A percentile compares a stretch with the other conserved stretches of the same genome.
Conservation (phyloP, 2,113 vertebrate genomes). For the Merops nubicus region DNA sequence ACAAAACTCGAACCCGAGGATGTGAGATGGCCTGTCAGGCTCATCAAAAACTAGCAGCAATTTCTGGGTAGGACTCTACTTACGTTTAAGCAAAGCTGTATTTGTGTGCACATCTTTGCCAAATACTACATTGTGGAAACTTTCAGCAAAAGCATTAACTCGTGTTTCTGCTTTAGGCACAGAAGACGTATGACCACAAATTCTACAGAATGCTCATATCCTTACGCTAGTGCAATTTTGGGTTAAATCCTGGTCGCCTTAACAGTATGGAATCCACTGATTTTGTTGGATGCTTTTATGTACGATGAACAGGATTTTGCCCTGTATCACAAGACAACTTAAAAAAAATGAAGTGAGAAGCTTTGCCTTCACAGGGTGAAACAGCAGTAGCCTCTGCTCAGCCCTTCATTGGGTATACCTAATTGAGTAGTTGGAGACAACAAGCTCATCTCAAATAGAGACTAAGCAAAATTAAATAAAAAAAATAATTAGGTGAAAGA, state of each 20-base stretch:
- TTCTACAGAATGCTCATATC: not conserved
- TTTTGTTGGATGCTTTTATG: not conserved
- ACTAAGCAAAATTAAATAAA: not conserved
- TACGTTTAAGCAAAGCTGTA: not conserved
- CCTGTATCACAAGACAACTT: accelerated
- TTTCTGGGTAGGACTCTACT: slow-evolving; percentile 89
- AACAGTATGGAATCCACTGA: not conserved
- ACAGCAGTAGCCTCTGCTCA: not conserved
- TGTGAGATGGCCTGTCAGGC: slow-evolving; percentile 93
- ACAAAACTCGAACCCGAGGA: slow-evolving; percentile 91
- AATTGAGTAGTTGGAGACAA: not conserved
- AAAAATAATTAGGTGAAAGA: not conserved
- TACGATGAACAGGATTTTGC: not conserved
- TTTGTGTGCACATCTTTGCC: not conserved
- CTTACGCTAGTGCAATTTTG: not conserved
- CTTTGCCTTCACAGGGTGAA: not conserved
- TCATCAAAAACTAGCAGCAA: slow-evolving; percentile 92
- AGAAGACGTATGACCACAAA: not conserved
- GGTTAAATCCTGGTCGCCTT: not conserved
- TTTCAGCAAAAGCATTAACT: not conserved
- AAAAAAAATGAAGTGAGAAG: not conserved
- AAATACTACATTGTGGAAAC: not conserved
- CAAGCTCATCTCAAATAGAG: not conserved
- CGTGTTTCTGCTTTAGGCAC: not conserved
- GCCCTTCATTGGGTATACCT: not conserved